Base-by-base conservation (phyloP, 1,140 invertebrate species). In the Trachelipus rathkii region DNA sequence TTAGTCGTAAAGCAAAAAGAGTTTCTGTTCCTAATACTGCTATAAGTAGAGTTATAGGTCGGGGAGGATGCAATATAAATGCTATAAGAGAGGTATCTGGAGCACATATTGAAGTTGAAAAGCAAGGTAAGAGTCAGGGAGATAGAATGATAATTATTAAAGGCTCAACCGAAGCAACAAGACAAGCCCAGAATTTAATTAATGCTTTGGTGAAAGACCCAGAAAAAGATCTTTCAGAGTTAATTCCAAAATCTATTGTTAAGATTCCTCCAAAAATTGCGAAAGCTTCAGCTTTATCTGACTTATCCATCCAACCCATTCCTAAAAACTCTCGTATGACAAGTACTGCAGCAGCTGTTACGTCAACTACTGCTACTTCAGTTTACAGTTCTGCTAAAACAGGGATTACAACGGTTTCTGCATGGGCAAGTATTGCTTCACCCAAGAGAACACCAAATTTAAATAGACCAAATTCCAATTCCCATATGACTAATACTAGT, bases 91-190 rank as follows among this genome's bases (percentile, higher is more conserved):
- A 93, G 77, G 92, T 94, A 24, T 97, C 95, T 15, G 95, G 95
- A 72, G 96, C 96, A 6, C 94, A 97, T 84, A 98, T 98, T 83
- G 96, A 99, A 86, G 94, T 99, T 1, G 96, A 99, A 84, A 98
- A 98, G 84, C 94, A 96, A 86, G 91, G 91, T 83, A 97, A 97
- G 87, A 93, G 93, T 11, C 93, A 95, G 86, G 93, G 93, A 44
- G 96, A 98, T 85, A 87, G 96, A 82, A 93, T 92, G 81, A 96
- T 98, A 77, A 96, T 95, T 13, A 97, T 98, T 82, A 96, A 95
- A 75, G 87, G 87, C 71, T 87, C 86, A 74, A 84, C 85, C 15
- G 87, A 88, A 75, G 85, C 86, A 8, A 88, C 86, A 4, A 82
- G 85, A 71, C 85, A 86, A 76, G 87, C 87, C 15, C 92, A 93